A percentile compares a stretch with the other conserved stretches of the same genome.
Conservation (phyloP, 2,113 vertebrate genomes). For the Trogon melanurus region DNA sequence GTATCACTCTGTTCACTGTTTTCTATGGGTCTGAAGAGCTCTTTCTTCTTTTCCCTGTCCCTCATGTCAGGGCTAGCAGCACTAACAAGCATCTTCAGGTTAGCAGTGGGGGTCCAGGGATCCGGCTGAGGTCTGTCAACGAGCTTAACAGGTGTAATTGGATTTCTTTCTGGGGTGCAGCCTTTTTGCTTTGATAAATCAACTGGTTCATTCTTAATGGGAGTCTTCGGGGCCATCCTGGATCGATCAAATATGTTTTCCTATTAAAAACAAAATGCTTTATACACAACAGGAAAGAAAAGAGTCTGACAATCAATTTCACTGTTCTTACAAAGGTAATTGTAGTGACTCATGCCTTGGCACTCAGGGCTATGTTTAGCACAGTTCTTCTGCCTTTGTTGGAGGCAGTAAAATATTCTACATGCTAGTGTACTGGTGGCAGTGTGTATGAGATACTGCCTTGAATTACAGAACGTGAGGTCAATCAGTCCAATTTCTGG, state of each 20-base stretch:
- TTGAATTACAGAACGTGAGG: background rate
- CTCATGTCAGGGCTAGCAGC: constrained; percentile 85
- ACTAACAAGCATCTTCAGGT: constrained; percentile 84
- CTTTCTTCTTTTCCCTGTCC: constrained; percentile 88
- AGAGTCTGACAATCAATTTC: background rate
- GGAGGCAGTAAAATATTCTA: background rate
- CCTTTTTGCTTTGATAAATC: constrained; percentile 77
- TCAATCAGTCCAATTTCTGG: background rate
- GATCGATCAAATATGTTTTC: constrained; percentile 89
- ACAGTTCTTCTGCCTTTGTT: background rate
- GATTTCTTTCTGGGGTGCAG: constrained; percentile 78
- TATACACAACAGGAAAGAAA: constrained; percentile 24
- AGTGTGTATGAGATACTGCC: background rate
- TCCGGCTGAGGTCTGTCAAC: constrained; percentile 69
- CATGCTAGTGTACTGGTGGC: background rate
- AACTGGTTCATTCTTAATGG: constrained; percentile 81
- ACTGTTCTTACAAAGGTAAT: background rate
- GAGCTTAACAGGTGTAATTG: constrained; percentile 87
- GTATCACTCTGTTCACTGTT: constrained; percentile 72
- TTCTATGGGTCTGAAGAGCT: constrained; percentile 88
- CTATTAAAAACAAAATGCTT: constrained; percentile 73
- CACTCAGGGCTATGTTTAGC: background rate
- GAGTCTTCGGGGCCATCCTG: constrained; percentile 80
- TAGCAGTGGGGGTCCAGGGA: constrained; percentile 83
- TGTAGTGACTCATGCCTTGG: background rate